Base-by-base conservation (phyloP, 92 coral and sea anemone species). In the Phenganax subtilis region DNA sequence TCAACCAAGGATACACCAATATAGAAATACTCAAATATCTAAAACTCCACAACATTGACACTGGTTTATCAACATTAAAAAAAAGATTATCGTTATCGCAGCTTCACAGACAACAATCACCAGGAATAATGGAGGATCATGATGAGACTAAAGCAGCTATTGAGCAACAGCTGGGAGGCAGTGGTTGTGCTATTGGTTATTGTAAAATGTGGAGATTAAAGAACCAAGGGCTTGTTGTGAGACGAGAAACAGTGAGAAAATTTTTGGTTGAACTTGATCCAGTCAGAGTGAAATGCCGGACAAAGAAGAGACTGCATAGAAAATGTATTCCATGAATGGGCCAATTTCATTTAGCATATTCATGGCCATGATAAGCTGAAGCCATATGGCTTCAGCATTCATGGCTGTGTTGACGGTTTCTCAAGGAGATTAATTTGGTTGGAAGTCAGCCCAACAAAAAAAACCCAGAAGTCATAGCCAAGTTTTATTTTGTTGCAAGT, bases 101-200 rank as follows among this genome's bases (percentile, higher is more conserved):
- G 8, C 75, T 71, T 10, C 6, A 10, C 9, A 47, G 75, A 71
- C 75, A 27, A 9, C 11, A 0, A n/a, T 55, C 27, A 8, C 29
- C 75, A 20, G 53, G 31, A 15, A 51, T 20, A 27, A 12, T 20
- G 27, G 75, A 12, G 25, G 7, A 37, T 12, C 44, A 29, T 6
- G 75, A 69, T 3, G 55, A 30, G 12, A 69, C 27, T 69, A 51
- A 69, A 69, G 47, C 7, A 20, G 31, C 11, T 71, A 11, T 71
- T 71, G 86, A 86, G 76, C 57, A 75, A 8, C 79, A 86, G 55
- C 71, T 86, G n/a, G 85, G 80, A 20, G 71, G 71, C 8, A 87
- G 89, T 78, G 83, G 83, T 58, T 87, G 89, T 63, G 68, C 57
- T 76, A 37, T 87, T 14, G 87, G 89, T 10, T 82, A 87, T 71